phyloP scores from a whole-genome alignment of 2,888 invertebrate genomes.

The Mythimna albipuncta region DNA sequence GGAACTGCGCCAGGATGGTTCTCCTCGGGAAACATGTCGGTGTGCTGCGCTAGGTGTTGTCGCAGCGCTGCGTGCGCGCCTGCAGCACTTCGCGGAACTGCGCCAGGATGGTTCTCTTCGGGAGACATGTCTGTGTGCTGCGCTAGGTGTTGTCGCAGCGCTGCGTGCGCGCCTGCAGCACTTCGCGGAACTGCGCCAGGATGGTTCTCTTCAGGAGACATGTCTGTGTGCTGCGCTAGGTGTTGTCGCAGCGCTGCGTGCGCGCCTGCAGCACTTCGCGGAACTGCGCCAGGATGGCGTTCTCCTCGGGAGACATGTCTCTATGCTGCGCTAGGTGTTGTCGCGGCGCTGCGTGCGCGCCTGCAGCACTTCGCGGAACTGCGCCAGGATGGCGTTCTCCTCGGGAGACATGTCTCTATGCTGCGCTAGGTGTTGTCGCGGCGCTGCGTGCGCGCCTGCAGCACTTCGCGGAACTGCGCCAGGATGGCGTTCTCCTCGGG shows the following conservation, averaged over 20 bases:
- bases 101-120: slow-evolving; percentile 96
- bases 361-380: slow-evolving; percentile 96
- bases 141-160: slow-evolving; percentile 66
- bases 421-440: slow-evolving; percentile 65
- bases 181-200: slow-evolving; percentile 97
- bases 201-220: slow-evolving; percentile 94
- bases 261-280: slow-evolving; percentile 93
- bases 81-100: slow-evolving; percentile 97
- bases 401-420: no score
- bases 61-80: slow-evolving; percentile 72
- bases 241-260: slow-evolving; percentile 68
- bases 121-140: no score
- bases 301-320: slow-evolving; percentile 89
- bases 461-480: slow-evolving; percentile 97
- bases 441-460: slow-evolving; percentile 74
- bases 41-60: slow-evolving; percentile 52
- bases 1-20: slow-evolving; percentile 98
- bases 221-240: slow-evolving; percentile 48
- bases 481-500: slow-evolving; percentile 96
- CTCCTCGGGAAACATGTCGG: slow-evolving; percentile 86
- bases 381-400: slow-evolving; percentile 98
- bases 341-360: slow-evolving; percentile 73
- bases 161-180: slow-evolving; percentile 85
- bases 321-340: slow-evolving; percentile 55
- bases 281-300: slow-evolving; percentile 98